Conservation (phyloP, 1,140 invertebrate genomes). For the Diorhabda sublineata region DNA sequence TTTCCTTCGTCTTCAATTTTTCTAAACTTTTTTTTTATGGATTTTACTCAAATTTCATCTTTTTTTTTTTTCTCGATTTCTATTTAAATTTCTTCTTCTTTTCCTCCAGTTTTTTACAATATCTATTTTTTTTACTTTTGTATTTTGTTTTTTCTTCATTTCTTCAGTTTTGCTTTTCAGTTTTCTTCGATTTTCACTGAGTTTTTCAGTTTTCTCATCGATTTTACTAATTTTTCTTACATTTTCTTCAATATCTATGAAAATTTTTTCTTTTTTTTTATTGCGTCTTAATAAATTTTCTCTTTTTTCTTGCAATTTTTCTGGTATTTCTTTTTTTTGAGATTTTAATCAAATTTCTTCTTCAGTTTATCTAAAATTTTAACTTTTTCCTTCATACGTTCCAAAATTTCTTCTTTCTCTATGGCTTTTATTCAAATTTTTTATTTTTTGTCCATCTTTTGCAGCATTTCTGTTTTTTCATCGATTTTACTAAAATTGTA, state of each 20-base stretch:
- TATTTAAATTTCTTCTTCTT: constrained; percentile 42
- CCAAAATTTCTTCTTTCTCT: constrained; percentile 24
- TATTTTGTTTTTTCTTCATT: no score
- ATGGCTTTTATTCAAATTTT: constrained; percentile 29
- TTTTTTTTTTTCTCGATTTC: constrained; percentile 28
- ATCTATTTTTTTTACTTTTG: no score
- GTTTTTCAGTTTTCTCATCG: no score
- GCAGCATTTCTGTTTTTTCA: constrained; percentile 29
- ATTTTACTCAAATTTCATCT: constrained; percentile 37
- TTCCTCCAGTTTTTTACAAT: constrained; percentile 22
- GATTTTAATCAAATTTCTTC: neutral
- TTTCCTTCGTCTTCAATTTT: neutral
- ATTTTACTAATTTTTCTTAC: no score
- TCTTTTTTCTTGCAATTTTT: neutral
- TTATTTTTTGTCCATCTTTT: neutral
- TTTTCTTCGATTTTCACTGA: constrained; percentile 28
- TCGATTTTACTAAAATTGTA: neutral
- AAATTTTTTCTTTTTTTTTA: no score
- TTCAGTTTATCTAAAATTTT: constrained; percentile 23
- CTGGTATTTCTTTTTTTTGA: neutral
- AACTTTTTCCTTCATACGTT: constrained; percentile 41
- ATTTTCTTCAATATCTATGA: no score
- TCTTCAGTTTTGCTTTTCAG: no score
- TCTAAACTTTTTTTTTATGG: constrained; percentile 40
- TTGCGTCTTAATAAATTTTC: no score